A percentile compares a stretch with the other conserved stretches of the same genome.
These are phyloP conservation scores for Panurus biarmicus DNA, from an alignment of 2,113 vertebrate genomes.

Conservation along the genomic window DNA sequence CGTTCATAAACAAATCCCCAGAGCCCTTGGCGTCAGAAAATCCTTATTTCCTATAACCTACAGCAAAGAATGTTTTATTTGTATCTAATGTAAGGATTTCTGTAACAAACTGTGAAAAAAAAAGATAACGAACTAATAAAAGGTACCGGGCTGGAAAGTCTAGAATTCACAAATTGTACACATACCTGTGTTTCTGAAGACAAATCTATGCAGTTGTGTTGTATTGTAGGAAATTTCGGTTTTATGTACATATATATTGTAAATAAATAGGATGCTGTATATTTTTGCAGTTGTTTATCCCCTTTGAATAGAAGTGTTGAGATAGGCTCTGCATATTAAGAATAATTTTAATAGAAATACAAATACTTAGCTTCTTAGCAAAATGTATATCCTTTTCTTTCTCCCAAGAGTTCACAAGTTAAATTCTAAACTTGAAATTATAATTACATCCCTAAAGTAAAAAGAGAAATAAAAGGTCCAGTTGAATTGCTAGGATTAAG, in stretches of 20 bases:
- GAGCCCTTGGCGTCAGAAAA: slow-evolving; percentile 4
- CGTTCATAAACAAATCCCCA: not conserved
- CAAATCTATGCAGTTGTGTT: slow-evolving; percentile 76
- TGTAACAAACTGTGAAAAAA: slow-evolving; percentile 53
- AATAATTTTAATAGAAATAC: slow-evolving; percentile 48
- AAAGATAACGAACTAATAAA: slow-evolving; percentile 28
- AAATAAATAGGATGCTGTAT: slow-evolving; percentile 80
- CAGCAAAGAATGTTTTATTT: slow-evolving; percentile 50
- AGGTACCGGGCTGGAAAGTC: slow-evolving; percentile 36
- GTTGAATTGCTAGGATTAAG: slow-evolving; percentile 8
- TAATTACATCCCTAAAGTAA: slow-evolving; percentile 11
- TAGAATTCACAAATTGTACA: slow-evolving; percentile 29
- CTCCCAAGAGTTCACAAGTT: not conserved
- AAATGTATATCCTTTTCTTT: slow-evolving; percentile 42
- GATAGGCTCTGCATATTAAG: slow-evolving; percentile 57
- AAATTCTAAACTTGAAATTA: not conserved
- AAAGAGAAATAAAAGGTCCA: not conserved
- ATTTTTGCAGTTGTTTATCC: slow-evolving; percentile 79
- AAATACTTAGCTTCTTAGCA: slow-evolving; percentile 53
- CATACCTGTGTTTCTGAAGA: slow-evolving; percentile 62
- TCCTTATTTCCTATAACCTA: slow-evolving; percentile 31
- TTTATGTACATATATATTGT: slow-evolving; percentile 72
- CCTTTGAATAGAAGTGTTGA: slow-evolving; percentile 60
- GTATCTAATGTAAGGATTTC: slow-evolving; percentile 53
- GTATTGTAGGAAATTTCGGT: slow-evolving; percentile 68